Evolutionary conservation across 2,113 vertebrate genomes (phyloP).

Genomic region (Python bivittatus): DNA sequence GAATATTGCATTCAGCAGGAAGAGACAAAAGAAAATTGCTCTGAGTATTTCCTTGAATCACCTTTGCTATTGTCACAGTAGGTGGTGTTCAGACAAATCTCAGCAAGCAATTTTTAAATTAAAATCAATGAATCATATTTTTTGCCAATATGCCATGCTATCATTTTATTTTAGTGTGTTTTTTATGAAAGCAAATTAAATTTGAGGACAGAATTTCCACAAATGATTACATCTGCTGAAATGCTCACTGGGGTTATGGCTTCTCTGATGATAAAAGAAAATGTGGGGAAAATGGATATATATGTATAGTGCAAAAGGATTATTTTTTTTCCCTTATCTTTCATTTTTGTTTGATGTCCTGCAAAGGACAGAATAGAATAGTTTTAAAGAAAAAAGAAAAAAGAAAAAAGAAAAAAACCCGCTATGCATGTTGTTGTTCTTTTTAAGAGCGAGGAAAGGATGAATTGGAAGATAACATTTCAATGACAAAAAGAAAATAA

Average conservation of each 20-base stretch:
- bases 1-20: conserved; percentile 33
- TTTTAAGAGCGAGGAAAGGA: conserved; percentile 1
- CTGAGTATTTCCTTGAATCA: conserved; percentile 39
- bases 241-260: background rate
- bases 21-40: conserved; percentile 46
- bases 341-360: background rate
- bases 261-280: conserved; percentile 16
- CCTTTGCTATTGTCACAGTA: conserved; percentile 13
- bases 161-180: conserved; percentile 10
- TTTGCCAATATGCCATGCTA: background rate
- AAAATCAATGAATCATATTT: conserved; percentile 24
- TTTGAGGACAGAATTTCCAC: conserved; percentile 22
- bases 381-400: background rate
- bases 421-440: background rate
- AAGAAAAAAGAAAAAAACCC: background rate
- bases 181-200: conserved; percentile 29
- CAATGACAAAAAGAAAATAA: conserved; percentile 30
- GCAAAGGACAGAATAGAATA: background rate
- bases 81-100: conserved; percentile 19
- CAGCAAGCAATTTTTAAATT: conserved; percentile 18
- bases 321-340: background rate
- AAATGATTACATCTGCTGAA: conserved; percentile 27
- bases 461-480: conserved; percentile 19
- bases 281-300: background rate
- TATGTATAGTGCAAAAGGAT: background rate